Evolutionary conservation across 1,140 invertebrate genomes (phyloP).

Genomic region (Latrodectus geometricus): DNA sequence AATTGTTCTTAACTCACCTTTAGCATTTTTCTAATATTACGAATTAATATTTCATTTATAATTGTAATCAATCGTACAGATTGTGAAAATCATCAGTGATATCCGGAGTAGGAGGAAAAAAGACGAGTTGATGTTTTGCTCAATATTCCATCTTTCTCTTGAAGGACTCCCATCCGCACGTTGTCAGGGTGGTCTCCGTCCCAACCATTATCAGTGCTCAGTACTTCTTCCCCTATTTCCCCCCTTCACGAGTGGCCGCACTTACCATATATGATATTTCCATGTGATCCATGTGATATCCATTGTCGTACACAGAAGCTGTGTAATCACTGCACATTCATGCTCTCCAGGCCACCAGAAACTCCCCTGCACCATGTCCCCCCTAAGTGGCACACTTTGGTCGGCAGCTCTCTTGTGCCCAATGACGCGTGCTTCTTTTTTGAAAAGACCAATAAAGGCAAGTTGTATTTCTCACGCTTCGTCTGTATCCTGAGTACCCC

Average conservation of each 20-base stretch:
- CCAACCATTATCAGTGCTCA: background rate
- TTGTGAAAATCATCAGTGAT: too few species aligned
- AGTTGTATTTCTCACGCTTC: conserved; percentile 55
- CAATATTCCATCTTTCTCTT: background rate
- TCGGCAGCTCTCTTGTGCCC: conserved; percentile 28
- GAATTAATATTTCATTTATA: too few species aligned
- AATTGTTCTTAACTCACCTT: too few species aligned
- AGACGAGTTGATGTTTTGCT: background rate
- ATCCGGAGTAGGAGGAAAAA: too few species aligned
- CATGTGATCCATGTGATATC: background rate
- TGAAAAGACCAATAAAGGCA: conserved; percentile 58
- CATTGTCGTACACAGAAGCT: conserved; percentile 23
- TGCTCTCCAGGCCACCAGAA: background rate
- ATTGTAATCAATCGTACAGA: too few species aligned
- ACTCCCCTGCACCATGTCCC: background rate
- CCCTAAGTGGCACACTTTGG: conserved; percentile 51
- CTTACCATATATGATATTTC: background rate
- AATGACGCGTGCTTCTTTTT: conserved; percentile 55
- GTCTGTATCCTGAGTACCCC: background rate
- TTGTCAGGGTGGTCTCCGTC: conserved; percentile 4
- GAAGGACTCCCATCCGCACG: background rate
- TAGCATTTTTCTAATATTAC: too few species aligned
- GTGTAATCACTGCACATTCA: conserved; percentile 55
- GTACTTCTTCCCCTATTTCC: too few species aligned
- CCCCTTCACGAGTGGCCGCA: background rate